Percentiles rank a stretch among this genome's conserved stretches.
phyloP scores from a whole-genome alignment of 2,888 invertebrate species.

The Phortica magna region DNA sequence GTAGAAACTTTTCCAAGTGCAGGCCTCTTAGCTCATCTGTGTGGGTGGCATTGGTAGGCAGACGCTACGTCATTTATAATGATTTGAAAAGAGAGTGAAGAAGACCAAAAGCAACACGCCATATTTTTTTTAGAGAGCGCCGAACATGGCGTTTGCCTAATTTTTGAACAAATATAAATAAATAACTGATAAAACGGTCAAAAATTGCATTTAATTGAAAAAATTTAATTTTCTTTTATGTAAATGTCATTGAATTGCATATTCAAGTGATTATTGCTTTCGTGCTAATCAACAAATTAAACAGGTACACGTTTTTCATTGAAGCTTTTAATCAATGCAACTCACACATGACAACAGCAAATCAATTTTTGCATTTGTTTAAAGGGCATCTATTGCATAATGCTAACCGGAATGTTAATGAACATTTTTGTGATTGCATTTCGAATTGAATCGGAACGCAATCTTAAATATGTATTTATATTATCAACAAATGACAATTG shows the following conservation, averaged over 20 bases:
- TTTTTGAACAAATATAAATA: background rate
- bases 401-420: too few species aligned
- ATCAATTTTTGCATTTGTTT: background rate
- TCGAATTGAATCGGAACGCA: background rate
- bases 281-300: too few species aligned
- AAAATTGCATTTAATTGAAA: background rate
- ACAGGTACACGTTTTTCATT: too few species aligned
- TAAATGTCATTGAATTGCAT: too few species aligned
- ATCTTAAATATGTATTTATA: background rate
- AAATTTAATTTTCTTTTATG: too few species aligned
- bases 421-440: too few species aligned
- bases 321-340: too few species aligned
- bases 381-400: too few species aligned
- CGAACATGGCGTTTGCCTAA: too few species aligned
- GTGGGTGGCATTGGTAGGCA: conserved; percentile 3
- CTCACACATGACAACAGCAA: background rate
- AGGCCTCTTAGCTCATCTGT: background rate
- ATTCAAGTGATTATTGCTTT: too few species aligned
- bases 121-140: too few species aligned
- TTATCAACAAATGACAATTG: conserved; percentile 2
- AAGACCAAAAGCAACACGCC: background rate
- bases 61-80: background rate
- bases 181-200: background rate
- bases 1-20: background rate
- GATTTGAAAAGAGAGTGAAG: background rate